These are phyloP conservation scores for Digitonthophagus gazella DNA, from an alignment of 2,888 invertebrate genomes.

Conservation along the genomic window DNA sequence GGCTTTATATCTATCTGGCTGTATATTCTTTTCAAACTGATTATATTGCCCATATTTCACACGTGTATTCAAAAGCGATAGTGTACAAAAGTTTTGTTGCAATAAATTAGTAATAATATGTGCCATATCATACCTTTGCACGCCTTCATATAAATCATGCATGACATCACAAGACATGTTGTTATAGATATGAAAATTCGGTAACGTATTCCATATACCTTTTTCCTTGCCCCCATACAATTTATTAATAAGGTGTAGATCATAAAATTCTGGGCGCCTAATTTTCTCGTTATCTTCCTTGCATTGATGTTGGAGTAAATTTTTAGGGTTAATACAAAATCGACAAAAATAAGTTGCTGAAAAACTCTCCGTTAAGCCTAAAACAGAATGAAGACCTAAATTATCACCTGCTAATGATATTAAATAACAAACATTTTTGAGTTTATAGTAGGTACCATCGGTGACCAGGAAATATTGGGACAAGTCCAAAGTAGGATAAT, in stretches of 20 bases:
- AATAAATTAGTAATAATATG: slow-evolving; percentile 32
- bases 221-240: slow-evolving; percentile 33
- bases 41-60: slow-evolving; percentile 29
- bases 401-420: slow-evolving; percentile 28
- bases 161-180: slow-evolving; percentile 37
- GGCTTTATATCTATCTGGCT: too few relatives aligned
- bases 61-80: slow-evolving; percentile 31
- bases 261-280: slow-evolving; percentile 20
- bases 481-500: too few relatives aligned
- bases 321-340: slow-evolving; percentile 30
- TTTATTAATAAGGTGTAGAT: slow-evolving; percentile 22
- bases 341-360: slow-evolving; percentile 27
- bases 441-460: too few relatives aligned
- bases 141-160: slow-evolving; percentile 39
- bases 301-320: slow-evolving; percentile 13
- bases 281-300: slow-evolving; percentile 27
- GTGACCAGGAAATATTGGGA: too few relatives aligned
- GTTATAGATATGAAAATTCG: slow-evolving; percentile 39
- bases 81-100: slow-evolving; percentile 24
- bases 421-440: too few relatives aligned
- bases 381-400: slow-evolving; percentile 28
- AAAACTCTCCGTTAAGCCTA: slow-evolving; percentile 28
- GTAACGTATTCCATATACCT: slow-evolving; percentile 35
- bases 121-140: slow-evolving; percentile 37
- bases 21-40: slow-evolving; percentile 25